Conservation (phyloP, 2,888 invertebrate genomes). For the Carabus problematicus region DNA sequence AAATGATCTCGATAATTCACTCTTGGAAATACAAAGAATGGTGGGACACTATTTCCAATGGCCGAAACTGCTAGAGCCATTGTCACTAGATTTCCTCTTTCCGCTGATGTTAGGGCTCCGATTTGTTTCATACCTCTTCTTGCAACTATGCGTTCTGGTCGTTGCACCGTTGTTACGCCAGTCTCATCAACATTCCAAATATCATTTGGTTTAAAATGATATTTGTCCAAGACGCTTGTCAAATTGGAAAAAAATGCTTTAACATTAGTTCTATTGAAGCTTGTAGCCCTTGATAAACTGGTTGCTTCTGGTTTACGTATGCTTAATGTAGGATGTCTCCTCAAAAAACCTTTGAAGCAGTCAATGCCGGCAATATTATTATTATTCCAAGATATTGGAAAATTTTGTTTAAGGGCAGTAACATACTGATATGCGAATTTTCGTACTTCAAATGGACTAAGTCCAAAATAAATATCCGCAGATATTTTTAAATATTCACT, state of each 20-base stretch:
- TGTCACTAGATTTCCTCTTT: neutral
- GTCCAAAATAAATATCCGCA: no score
- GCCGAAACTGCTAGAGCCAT: neutral
- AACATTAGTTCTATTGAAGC: conserved; percentile 47
- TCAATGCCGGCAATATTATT: no score
- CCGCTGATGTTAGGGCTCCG: neutral
- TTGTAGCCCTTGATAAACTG: conserved; percentile 47
- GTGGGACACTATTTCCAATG: neutral
- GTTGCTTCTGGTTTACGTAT: no score
- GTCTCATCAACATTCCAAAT: conserved; percentile 56
- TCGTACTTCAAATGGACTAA: no score
- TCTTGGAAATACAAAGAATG: no score
- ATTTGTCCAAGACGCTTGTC: conserved; percentile 46
- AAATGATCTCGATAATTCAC: conserved; percentile 21
- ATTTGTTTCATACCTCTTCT: neutral
- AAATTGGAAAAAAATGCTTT: conserved; percentile 48
- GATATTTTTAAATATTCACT: no score
- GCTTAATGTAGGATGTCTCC: no score
- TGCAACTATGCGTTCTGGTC: conserved; percentile 46
- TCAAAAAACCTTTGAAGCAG: no score
- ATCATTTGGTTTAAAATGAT: conserved; percentile 49
- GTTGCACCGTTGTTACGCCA: conserved; percentile 56
- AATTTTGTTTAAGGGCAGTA: no score
- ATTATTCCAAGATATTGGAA: no score
- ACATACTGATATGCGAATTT: no score